A percentile compares a stretch with the other conserved stretches of the same genome.
Conservation (phyloP, 2,113 vertebrate genomes). For the Coptodon rendalli region DNA sequence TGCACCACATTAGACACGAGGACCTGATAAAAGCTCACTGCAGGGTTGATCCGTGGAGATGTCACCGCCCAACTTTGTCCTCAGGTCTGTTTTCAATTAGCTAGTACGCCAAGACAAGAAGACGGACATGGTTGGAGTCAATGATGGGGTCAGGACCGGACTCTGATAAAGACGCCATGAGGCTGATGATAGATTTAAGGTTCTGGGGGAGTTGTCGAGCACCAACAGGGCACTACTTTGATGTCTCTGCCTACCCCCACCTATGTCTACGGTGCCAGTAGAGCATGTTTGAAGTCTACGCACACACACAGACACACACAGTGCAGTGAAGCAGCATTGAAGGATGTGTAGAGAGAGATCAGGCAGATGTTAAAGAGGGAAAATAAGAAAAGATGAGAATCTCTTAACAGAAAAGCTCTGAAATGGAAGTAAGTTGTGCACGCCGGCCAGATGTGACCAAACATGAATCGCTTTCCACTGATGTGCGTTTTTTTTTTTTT, state of each 20-base stretch:
- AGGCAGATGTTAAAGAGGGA: conserved; percentile 16
- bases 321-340: conserved; percentile 33
- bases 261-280: conserved; percentile 52
- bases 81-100: conserved; percentile 58
- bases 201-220: conserved; percentile 28
- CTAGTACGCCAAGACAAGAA: conserved; percentile 16
- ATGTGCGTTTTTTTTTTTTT: not conserved
- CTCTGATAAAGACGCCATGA: conserved; percentile 39
- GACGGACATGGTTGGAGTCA: conserved; percentile 37
- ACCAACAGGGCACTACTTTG: conserved; percentile 63
- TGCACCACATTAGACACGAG: not conserved
- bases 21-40: not conserved
- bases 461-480: conserved; percentile 34
- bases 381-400: conserved; percentile 37
- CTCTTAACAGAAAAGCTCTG: conserved; percentile 9
- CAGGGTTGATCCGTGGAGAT: conserved; percentile 10
- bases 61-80: not conserved
- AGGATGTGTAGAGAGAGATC: not conserved
- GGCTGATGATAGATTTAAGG: conserved; percentile 61
- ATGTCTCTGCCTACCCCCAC: conserved; percentile 52
- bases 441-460: conserved; percentile 59
- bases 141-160: conserved; percentile 56
- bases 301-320: not conserved
- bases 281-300: conserved; percentile 51
- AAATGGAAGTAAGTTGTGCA: conserved; percentile 58